Evolutionary conservation across 2,113 vertebrate species (phyloP), one percentile per base, ranked within the genome.

Genomic region (Pelusios castaneus): DNA sequence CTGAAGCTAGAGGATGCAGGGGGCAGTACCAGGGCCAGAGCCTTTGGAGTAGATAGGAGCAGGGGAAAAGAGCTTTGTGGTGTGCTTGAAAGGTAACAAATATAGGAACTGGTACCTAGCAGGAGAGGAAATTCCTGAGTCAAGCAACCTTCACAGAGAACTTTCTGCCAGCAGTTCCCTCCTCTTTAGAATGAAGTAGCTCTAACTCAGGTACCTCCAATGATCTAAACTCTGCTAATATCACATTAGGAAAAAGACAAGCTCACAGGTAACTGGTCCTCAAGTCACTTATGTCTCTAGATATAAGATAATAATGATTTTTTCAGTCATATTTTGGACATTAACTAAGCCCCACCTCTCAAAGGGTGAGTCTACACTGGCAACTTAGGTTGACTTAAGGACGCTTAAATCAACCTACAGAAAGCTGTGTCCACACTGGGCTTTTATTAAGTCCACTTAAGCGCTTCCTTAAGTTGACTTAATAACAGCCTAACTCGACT

Each of bases 1-100:
- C 58, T 31, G 29, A 12, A 60, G 13, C 29, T 60, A 60, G 13
- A 60, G 27, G 58, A 5, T 13, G 4, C n/a, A 12, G 5, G 58
- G 12, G 58, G 14, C 25, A 58, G 27, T 27, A n/a, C n/a, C 10
- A 29, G 11, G 56, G 27, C 25, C 56, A 58, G 56, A 29, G 27
- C 27, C 56, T 58, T 25, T 29, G 29, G 29, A 60, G 29, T 14
- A 5, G 12, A 60, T 60, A 60, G 58, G 27, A 31, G 27, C 27
- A 60, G 27, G 58, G 56, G 29, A 14, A 31, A 60, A 31, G 58
- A 60, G 27, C 25, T 56, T 56, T 27, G 10, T 25, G 12, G 55
- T 29, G 9, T 79, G 58, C 52, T 84, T 89, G 52, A 73, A 94
- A 94, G n/a, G 6, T 67, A 93, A 90, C 27, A 90, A 54, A 84